A percentile compares a stretch with the other conserved stretches of the same genome.
phyloP scores from a whole-genome alignment of 2,888 invertebrate genomes.

The Polydesmus complanatus region DNA sequence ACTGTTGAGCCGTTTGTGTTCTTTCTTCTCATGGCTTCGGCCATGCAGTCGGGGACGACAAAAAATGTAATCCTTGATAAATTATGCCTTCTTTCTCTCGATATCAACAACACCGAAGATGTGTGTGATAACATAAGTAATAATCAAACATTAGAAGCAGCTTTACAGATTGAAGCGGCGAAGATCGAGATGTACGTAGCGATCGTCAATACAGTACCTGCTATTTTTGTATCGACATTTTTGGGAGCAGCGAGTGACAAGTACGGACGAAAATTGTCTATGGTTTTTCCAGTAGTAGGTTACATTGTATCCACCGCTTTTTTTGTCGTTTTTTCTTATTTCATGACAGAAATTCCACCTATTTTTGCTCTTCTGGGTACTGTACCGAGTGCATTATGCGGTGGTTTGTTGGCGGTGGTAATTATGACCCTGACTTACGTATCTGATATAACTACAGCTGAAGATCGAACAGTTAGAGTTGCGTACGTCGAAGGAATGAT shows the following conservation, averaged over 20 bases:
- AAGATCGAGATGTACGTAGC: neutral
- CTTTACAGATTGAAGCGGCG: neutral
- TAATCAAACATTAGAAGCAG: neutral
- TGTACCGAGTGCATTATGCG: slow-evolving; percentile 1
- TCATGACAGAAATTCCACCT: slow-evolving; percentile 5
- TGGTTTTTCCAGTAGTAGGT: slow-evolving; percentile 5
- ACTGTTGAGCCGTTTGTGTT: slow-evolving; percentile 79
- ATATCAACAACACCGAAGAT: neutral
- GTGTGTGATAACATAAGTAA: neutral
- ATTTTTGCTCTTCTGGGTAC: neutral
- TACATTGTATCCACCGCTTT: slow-evolving; percentile 1
- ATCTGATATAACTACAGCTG: neutral
- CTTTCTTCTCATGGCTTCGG: slow-evolving; percentile 70
- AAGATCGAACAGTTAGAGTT: slow-evolving; percentile 1
- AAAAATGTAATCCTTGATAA: slow-evolving; percentile 34
- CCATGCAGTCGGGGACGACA: slow-evolving; percentile 30
- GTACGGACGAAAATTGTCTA: slow-evolving; percentile 6
- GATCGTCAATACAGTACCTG: slow-evolving; percentile 5
- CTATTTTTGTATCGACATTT: neutral
- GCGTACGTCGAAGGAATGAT: neutral
- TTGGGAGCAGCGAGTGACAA: slow-evolving; percentile 6
- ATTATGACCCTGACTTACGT: slow-evolving; percentile 7
- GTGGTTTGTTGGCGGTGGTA: slow-evolving; percentile 5
- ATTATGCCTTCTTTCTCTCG: slow-evolving; percentile 25
- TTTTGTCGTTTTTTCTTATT: neutral